Base-by-base conservation (phyloP, 2,797 vertebrate genomes). In the Lepus townsendii region DNA sequence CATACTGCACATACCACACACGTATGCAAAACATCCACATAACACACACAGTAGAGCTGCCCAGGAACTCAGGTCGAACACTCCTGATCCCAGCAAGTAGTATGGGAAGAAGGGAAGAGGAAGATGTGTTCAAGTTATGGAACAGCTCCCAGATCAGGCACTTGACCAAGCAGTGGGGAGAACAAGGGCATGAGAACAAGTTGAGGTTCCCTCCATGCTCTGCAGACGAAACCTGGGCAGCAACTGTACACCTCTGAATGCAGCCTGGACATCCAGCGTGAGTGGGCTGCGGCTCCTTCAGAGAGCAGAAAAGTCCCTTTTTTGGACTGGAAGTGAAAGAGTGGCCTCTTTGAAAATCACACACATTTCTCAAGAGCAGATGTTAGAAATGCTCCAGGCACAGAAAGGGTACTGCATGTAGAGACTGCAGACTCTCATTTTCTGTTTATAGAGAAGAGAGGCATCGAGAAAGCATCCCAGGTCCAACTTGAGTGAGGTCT, bases 261-360 rank as follows among this genome's bases (percentile, higher is more conserved):
- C 30, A 80, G 68, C 24, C 0, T 2, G 5, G 5, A 17, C 4
- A 14, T 32, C n/a, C 72, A 72, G 82, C 63, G 27, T 54, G 63
- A 91, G 47, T 32, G 38, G 0, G 1, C 6, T 20, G 0, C 8
- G 0, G 5, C 68, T 72, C 38, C 71, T 68, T 54, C 63, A 88
- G 83, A 88, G 69, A 63, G 90, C 88, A 97, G 73, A 66, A 95
- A 90, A 50, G 77, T 10, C 7, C 83, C 32, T 94, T 93, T 26
- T 88, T 75, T 84, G 92, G 69, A 94, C 87, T 94, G 95, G 72
- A 62, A 90, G 91, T 95, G 83, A 84, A 91, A 85, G 50, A 60
- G 68, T 22, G 38, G 32, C 20, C 92, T 89, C 78, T 97, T 93
- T 88, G 93, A 97, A 97, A 95, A 50, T 38, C 14, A 94, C 92